Evolutionary conservation across 1,140 invertebrate species (phyloP).

Genomic region (Atta cephalotes): DNA sequence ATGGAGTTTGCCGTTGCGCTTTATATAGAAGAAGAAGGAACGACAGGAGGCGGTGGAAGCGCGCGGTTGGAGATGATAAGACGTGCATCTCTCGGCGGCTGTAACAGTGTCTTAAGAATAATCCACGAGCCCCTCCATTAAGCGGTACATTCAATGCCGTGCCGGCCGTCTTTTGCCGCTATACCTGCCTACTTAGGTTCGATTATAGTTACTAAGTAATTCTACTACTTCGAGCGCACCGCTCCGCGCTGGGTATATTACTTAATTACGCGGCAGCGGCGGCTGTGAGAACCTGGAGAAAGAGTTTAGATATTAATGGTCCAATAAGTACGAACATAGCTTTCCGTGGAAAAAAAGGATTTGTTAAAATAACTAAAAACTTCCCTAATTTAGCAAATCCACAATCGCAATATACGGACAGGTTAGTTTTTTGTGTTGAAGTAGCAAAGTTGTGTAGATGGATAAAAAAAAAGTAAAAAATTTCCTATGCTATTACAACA

Average conservation of each 20-base stretch:
- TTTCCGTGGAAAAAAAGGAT: no score
- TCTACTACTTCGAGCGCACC: constrained; percentile 26
- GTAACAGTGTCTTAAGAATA: constrained; percentile 60
- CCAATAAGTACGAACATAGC: neutral
- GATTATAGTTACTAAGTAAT: constrained; percentile 45
- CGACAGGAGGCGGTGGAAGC: constrained; percentile 40
- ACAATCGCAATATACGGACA: no score
- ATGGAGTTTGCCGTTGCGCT: constrained; percentile 30
- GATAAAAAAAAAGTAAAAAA: no score
- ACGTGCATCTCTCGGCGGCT: constrained; percentile 34
- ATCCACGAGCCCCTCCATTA: constrained; percentile 65
- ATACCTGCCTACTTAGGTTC: constrained; percentile 50
- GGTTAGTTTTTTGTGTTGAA: no score
- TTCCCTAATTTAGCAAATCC: no score
- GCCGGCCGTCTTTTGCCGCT: constrained; percentile 46
- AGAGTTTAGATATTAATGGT: constrained; percentile 37
- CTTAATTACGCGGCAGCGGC: neutral
- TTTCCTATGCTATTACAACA: no score
- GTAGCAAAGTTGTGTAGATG: no score
- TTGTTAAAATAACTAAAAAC: no score
- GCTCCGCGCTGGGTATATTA: constrained; percentile 5
- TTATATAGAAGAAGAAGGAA: constrained; percentile 37
- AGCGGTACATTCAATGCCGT: constrained; percentile 53
- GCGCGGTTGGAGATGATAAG: constrained; percentile 22
- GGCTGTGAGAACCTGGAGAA: neutral